Evolutionary conservation across 1,140 invertebrate genomes (phyloP).

Genomic region (Coboldia fuscipes): DNA sequence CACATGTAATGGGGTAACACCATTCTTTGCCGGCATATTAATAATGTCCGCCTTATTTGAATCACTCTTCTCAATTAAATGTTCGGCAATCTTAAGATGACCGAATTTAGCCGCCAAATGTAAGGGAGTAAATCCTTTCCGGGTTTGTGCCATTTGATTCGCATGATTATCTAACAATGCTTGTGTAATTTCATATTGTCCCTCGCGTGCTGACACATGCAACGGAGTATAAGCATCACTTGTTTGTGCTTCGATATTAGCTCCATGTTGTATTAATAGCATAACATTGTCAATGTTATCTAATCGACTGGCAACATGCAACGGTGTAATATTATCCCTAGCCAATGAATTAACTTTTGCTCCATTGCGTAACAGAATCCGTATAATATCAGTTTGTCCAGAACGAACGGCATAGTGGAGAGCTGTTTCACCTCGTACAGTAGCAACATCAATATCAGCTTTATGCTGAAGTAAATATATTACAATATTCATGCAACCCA

Average conservation of each 20-base stretch:
- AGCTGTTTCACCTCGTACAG: slow-evolving; percentile 90
- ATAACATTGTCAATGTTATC: slow-evolving; percentile 88
- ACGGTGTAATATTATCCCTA: slow-evolving; percentile 76
- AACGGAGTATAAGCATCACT: slow-evolving; percentile 91
- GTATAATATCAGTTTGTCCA: slow-evolving; percentile 90
- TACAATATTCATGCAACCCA: slow-evolving; percentile 99
- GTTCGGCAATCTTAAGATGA: slow-evolving; percentile 73
- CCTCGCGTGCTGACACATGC: slow-evolving; percentile 96
- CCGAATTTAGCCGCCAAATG: slow-evolving; percentile 97
- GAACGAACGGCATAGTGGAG: slow-evolving; percentile 91
- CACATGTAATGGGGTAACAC: slow-evolving; percentile 92
- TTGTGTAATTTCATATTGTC: slow-evolving; percentile 51
- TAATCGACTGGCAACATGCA: slow-evolving; percentile 72
- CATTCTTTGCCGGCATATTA: slow-evolving; percentile 92
- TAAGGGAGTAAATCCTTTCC: slow-evolving; percentile 93
- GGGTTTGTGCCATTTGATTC: slow-evolving; percentile 71
- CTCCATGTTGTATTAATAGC: slow-evolving; percentile 76
- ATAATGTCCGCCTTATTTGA: too few relatives aligned
- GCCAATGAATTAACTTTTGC: slow-evolving; percentile 91
- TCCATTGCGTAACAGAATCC: slow-evolving; percentile 85
- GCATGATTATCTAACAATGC: slow-evolving; percentile 86
- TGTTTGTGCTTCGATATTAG: slow-evolving; percentile 64
- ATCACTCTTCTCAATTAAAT: slow-evolving; percentile 69
- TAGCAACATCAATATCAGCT: slow-evolving; percentile 82
- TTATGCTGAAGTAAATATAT: slow-evolving; percentile 88